phyloP scores from a whole-genome alignment of 2,797 vertebrate genomes.

The Orientallactaga sibirica region DNA sequence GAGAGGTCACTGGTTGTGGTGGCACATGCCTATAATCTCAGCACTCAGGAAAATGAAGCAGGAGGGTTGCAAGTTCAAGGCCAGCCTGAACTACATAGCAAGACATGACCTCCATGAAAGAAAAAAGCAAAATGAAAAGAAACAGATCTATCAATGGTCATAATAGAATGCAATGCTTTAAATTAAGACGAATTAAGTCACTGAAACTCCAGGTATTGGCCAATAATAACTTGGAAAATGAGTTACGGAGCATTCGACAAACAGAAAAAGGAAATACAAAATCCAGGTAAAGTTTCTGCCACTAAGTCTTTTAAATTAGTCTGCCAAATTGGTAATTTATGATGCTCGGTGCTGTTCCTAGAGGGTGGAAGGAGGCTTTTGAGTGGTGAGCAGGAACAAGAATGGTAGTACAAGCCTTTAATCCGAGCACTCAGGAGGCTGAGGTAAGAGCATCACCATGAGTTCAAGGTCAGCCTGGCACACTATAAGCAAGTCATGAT shows the following conservation, averaged over 20 bases:
- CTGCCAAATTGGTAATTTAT: neutral
- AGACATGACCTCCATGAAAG: neutral
- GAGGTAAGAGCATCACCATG: too few species aligned
- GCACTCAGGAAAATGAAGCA: neutral
- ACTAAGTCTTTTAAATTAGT: neutral
- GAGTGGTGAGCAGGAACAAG: neutral
- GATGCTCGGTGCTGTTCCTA: neutral
- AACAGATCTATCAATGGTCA: neutral
- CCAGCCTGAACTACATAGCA: too few species aligned
- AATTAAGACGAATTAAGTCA: conserved; percentile 52
- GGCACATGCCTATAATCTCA: neutral
- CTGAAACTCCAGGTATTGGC: conserved; percentile 16
- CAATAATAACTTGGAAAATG: conserved; percentile 53
- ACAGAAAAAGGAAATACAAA: conserved; percentile 22
- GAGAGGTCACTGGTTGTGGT: neutral
- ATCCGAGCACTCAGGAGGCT: too few species aligned
- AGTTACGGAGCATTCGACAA: neutral
- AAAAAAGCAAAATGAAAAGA: neutral
- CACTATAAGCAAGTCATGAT: neutral
- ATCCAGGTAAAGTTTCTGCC: conserved; percentile 16
- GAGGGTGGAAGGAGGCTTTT: too few species aligned
- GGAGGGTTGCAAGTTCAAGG: neutral
- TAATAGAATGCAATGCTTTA: conserved; percentile 31
- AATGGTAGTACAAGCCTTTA: too few species aligned
- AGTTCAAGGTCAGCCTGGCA: too few species aligned